Evolutionary conservation across 53 echinoderm and acorn worm genomes (phyloP), one percentile per base, ranked within the genome.

Genomic region (Echinarachnius parma): DNA sequence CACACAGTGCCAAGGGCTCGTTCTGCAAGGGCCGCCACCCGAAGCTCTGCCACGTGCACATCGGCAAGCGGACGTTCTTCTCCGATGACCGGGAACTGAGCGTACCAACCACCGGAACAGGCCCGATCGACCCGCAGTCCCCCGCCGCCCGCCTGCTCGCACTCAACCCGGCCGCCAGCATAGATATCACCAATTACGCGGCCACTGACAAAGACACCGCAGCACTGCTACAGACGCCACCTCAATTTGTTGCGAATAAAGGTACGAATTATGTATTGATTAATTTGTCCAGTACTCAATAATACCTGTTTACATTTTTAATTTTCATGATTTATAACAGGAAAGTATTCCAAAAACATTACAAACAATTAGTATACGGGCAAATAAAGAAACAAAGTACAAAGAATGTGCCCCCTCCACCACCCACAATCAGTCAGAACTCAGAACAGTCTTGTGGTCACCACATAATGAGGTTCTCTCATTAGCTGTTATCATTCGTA

Each of bases 41-140:
- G 1, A 69, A 69, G 34, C 53, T 69, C 20, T 69, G 70, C 24
- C 54, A 69, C 26, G 53, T 53, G 34, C 53, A 53, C 34, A 69
- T 69, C 37, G 70, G 70, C 7, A 69, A 69, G 34, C 52, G 70
- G 33, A 69, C 70, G 21, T 69, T 69, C 53, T 69, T 69, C 53
- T 34, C 70, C 20, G 70, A 69, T 35, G 53, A 69, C 54, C 70
- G 53, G 16, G 70, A 69, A 21, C 53, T 69, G 21, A 69, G 53
- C 34, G 52, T 69, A 10, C 67, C 70, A 23, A 48, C 66, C 48
- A 53, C 5, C 35, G n/a, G n/a, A n/a, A n/a, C n/a, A n/a, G n/a
- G n/a, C n/a, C n/a, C n/a, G n/a, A 69, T 69, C 70, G 53, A 69
- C 31, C 54, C 70, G 23, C 53, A 53, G 53, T 69, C 70, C 19